Evolutionary conservation across 2,888 invertebrate species (phyloP).

Genomic region (Rotaria socialis): DNA sequence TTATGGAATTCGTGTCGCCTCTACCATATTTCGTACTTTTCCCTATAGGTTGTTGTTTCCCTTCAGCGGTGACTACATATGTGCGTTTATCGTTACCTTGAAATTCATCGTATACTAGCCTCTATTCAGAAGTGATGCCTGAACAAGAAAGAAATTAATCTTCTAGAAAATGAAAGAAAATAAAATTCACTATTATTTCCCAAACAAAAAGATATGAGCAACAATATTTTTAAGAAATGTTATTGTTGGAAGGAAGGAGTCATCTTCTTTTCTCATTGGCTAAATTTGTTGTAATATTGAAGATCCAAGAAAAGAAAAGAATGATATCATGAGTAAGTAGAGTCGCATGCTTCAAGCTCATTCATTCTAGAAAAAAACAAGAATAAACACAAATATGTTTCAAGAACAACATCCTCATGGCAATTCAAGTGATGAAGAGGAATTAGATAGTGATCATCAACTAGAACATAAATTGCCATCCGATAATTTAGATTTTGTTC

Average conservation of each 20-base stretch:
- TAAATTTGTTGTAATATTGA: not conserved
- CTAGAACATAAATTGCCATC: not conserved
- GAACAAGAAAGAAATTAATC: not conserved
- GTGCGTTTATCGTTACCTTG: no score
- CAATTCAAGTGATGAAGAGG: not conserved
- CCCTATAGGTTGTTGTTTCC: no score
- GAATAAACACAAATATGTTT: not conserved
- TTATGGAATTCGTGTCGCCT: no score
- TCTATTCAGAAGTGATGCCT: not conserved
- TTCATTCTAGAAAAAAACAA: not conserved
- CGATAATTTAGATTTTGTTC: constrained; percentile 15
- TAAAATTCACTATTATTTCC: not conserved
- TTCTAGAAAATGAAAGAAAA: not conserved
- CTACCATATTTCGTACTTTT: no score
- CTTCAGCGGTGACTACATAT: no score
- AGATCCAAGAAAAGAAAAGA: no score
- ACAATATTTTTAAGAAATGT: not conserved
- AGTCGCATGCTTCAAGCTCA: not conserved
- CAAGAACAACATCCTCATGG: not conserved
- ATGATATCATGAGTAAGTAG: no score
- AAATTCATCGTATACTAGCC: not conserved
- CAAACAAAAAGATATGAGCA: not conserved
- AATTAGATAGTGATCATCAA: not conserved
- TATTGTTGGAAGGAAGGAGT: no score
- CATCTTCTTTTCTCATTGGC: not conserved